Conservation (phyloP, 2,888 invertebrate species). For the Autographa gamma region DNA sequence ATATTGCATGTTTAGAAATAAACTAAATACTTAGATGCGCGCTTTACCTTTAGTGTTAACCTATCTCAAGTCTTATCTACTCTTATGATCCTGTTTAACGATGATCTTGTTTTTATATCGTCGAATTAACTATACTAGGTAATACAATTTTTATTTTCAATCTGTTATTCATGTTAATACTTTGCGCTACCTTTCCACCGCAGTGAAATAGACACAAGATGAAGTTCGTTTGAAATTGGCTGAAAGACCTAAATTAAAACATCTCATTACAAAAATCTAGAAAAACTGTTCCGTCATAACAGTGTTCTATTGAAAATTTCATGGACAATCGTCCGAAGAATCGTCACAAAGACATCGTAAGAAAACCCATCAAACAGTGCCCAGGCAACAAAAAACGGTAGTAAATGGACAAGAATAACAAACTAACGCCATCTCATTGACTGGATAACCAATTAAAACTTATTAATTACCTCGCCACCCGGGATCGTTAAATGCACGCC, state of each 20-base stretch:
- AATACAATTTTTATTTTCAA: no score
- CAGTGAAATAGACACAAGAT: no score
- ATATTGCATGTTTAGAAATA: no score
- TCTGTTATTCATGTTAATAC: not conserved
- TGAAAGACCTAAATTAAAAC: not conserved
- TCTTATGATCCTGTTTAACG: not conserved
- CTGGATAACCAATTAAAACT: conserved; percentile 81
- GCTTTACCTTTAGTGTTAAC: not conserved
- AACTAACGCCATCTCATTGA: conserved; percentile 57
- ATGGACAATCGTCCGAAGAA: not conserved
- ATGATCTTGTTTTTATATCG: not conserved
- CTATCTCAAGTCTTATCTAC: not conserved
- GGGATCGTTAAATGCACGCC: conserved; percentile 76
- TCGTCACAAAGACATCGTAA: not conserved
- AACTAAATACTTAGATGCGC: no score
- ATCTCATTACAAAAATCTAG: not conserved
- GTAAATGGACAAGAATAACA: conserved; percentile 59
- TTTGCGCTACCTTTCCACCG: not conserved
- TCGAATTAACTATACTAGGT: not conserved
- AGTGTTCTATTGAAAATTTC: not conserved
- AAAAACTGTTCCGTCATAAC: not conserved
- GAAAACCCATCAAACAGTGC: conserved; percentile 35
- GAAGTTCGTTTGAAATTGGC: not conserved
- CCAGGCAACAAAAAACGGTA: conserved; percentile 17
- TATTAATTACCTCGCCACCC: conserved; percentile 80